Conservation (phyloP, 1,140 invertebrate species). For the Pseudachorutes palmiensis region DNA sequence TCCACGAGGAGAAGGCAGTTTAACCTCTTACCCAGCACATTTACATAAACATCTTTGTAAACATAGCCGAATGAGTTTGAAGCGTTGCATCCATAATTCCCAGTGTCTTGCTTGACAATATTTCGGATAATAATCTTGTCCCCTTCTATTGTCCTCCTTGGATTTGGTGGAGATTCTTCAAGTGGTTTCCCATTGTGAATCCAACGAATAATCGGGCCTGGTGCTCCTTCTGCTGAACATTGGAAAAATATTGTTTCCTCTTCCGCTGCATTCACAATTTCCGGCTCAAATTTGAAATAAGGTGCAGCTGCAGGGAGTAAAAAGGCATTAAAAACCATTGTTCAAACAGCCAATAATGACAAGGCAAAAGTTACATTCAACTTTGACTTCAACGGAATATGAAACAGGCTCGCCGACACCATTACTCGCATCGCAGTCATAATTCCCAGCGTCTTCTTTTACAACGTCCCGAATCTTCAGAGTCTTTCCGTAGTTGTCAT, state of each 20-base stretch:
- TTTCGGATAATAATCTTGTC: slow-evolving; percentile 75
- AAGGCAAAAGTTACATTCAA: slow-evolving; percentile 53
- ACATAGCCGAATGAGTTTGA: slow-evolving; percentile 96
- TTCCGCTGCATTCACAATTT: slow-evolving; percentile 79
- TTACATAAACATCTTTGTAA: slow-evolving; percentile 95
- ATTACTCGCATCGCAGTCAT: slow-evolving; percentile 85
- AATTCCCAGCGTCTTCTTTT: slow-evolving; percentile 76
- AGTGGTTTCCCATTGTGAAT: slow-evolving; percentile 91
- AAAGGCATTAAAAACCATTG: not conserved
- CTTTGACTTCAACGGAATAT: slow-evolving; percentile 70
- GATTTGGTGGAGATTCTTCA: slow-evolving; percentile 62
- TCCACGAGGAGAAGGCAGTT: too few species aligned
- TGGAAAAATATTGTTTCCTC: slow-evolving; percentile 77
- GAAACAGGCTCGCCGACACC: slow-evolving; percentile 74
- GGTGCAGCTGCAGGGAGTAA: slow-evolving; percentile 59
- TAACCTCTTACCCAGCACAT: slow-evolving; percentile 78
- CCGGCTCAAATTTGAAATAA: slow-evolving; percentile 86
- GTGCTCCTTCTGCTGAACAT: slow-evolving; percentile 79
- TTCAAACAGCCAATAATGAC: not conserved
- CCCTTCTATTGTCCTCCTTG: slow-evolving; percentile 50
- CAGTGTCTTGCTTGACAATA: slow-evolving; percentile 80
- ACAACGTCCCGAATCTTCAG: slow-evolving; percentile 73
- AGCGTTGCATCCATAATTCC: slow-evolving; percentile 88
- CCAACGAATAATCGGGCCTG: slow-evolving; percentile 87
- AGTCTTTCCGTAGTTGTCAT: slow-evolving; percentile 82